These are phyloP conservation scores for Siniperca scherzeri DNA, from an alignment of 2,797 vertebrate species.

Conservation along the genomic window DNA sequence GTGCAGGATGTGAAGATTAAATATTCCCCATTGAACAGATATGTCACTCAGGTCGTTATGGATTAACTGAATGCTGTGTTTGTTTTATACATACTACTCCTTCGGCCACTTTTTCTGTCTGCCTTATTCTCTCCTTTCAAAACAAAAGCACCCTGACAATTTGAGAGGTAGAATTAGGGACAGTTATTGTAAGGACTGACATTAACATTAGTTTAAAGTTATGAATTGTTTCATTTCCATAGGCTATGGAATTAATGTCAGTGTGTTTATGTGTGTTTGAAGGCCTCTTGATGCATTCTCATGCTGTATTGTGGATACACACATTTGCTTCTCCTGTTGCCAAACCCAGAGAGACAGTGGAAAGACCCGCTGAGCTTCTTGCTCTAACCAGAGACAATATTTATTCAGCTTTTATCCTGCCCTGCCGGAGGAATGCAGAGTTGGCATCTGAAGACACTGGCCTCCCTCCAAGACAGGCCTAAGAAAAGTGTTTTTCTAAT, in stretches of 20 bases:
- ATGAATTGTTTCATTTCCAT: not conserved
- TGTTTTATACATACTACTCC: not conserved
- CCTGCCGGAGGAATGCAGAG: conserved; percentile 45
- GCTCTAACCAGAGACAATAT: conserved; percentile 60
- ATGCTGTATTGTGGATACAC: conserved; percentile 5
- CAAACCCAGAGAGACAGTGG: conserved; percentile 30
- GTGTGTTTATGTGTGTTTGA: conserved; percentile 10
- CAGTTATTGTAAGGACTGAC: conserved; percentile 9
- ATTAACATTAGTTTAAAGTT: not conserved
- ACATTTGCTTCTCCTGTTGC: conserved; percentile 13
- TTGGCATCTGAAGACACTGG: conserved; percentile 66
- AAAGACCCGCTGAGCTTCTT: conserved; percentile 37
- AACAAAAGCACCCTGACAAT: conserved; percentile 11
- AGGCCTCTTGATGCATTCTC: conserved; percentile 1
- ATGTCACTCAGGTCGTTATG: not conserved
- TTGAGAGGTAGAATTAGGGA: not conserved
- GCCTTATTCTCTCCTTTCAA: not conserved
- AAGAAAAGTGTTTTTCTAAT: conserved; percentile 69
- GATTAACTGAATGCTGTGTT: not conserved
- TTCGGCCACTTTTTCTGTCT: not conserved
- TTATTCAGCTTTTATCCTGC: conserved; percentile 69
- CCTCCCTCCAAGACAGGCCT: conserved; percentile 58
- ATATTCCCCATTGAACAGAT: too few species aligned
- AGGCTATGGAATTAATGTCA: conserved; percentile 1
- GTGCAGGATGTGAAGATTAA: not conserved